A percentile compares a stretch with the other conserved stretches of the same genome.
phyloP scores from a whole-genome alignment of 2,888 invertebrate genomes.

The Platerodrilus igneus region DNA sequence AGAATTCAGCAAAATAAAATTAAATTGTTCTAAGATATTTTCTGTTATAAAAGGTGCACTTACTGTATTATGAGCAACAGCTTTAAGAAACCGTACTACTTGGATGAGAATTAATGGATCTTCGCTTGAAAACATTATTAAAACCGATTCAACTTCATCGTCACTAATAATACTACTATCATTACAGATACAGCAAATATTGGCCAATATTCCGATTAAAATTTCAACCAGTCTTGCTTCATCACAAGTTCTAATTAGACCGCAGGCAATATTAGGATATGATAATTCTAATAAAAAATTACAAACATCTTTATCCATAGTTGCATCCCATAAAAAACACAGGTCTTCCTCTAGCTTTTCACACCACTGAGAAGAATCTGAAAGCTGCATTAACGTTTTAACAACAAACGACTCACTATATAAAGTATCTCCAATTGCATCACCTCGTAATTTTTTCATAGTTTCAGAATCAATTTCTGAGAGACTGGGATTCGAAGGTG shows the following conservation, averaged over 20 bases:
- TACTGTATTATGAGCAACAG: slow-evolving; percentile 36
- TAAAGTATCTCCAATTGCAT: slow-evolving; percentile 74
- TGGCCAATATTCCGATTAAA: slow-evolving; percentile 76
- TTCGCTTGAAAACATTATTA: slow-evolving; percentile 56
- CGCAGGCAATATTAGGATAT: slow-evolving; percentile 60
- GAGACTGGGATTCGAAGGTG: slow-evolving; percentile 23
- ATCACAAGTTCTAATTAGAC: slow-evolving; percentile 56
- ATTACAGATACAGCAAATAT: slow-evolving; percentile 55
- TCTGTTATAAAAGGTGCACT: slow-evolving; percentile 42
- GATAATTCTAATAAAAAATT: slow-evolving; percentile 63
- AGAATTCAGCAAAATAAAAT: slow-evolving; percentile 71
- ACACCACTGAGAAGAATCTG: slow-evolving; percentile 55
- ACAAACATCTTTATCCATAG: slow-evolving; percentile 71
- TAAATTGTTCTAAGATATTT: slow-evolving; percentile 53
- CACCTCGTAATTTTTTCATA: slow-evolving; percentile 58
- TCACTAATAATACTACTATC: slow-evolving; percentile 55
- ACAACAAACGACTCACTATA: slow-evolving; percentile 74
- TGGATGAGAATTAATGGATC: slow-evolving; percentile 72
- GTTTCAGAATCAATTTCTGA: slow-evolving; percentile 45
- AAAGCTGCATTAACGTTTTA: slow-evolving; percentile 61
- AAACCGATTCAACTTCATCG: slow-evolving; percentile 53
- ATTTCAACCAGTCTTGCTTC: slow-evolving; percentile 71
- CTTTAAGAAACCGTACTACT: slow-evolving; percentile 63
- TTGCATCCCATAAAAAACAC: slow-evolving; percentile 82
- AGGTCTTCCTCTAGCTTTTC: slow-evolving; percentile 67